These are phyloP conservation scores for Lordiphosa mommai DNA, from an alignment of 1,140 invertebrate genomes.

Conservation along the genomic window DNA sequence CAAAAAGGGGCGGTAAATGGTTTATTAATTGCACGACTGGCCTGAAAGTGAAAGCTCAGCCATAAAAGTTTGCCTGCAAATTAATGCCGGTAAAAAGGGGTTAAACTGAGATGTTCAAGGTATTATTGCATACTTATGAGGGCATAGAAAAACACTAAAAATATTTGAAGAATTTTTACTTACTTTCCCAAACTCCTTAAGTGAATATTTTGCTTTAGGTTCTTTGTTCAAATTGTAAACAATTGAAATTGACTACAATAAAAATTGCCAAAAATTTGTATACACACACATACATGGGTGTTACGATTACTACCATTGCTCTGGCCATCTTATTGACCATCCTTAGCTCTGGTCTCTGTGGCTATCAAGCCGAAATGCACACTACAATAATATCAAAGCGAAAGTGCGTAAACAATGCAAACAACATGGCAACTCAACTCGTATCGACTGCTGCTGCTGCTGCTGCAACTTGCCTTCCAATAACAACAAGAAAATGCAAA, in stretches of 20 bases:
- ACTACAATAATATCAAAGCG: slow-evolving; percentile 76
- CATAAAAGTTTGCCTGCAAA: slow-evolving; percentile 14
- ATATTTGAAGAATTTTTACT: too few species aligned
- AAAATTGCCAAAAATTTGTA: too few species aligned
- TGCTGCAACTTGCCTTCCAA: slow-evolving; percentile 17
- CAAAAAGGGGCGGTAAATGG: background rate
- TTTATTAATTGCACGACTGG: slow-evolving; percentile 29
- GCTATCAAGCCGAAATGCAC: slow-evolving; percentile 46
- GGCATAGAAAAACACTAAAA: too few species aligned
- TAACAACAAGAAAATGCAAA: slow-evolving; percentile 15
- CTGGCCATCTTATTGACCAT: slow-evolving; percentile 12
- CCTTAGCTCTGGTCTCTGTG: slow-evolving; percentile 3
- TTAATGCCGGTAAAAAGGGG: background rate
- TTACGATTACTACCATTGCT: too few species aligned
- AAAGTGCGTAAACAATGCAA: slow-evolving; percentile 77
- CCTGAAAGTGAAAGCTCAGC: slow-evolving; percentile 32
- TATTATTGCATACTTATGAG: too few species aligned
- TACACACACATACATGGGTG: background rate
- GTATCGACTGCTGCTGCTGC: slow-evolving; percentile 7
- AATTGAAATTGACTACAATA: too few species aligned
- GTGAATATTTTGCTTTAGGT: too few species aligned
- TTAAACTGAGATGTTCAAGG: background rate
- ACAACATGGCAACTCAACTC: slow-evolving; percentile 53
- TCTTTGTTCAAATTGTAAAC: too few species aligned
- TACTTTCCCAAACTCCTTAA: too few species aligned